Evolutionary conservation across 2,888 invertebrate genomes (phyloP).

Genomic region (Cantharis lateralis): DNA sequence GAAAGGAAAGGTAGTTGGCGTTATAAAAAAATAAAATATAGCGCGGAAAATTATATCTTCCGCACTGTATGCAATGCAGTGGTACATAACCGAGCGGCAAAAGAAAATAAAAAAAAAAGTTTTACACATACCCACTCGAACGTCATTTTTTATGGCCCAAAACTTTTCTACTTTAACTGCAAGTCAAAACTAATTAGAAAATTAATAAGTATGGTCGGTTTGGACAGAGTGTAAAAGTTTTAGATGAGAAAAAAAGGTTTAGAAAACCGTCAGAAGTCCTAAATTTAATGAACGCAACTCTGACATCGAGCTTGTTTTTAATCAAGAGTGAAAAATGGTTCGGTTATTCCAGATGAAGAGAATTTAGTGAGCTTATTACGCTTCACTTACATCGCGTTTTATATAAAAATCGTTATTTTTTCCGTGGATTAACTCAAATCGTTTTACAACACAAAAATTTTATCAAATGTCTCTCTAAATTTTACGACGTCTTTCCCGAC

Average conservation of each 20-base stretch:
- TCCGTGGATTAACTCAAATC: constrained; percentile 10
- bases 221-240: constrained; percentile 9
- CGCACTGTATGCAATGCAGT: constrained; percentile 1
- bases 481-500: neutral
- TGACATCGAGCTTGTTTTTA: constrained; percentile 42
- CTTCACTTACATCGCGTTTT: constrained; percentile 38
- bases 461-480: neutral
- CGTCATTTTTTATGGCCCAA: neutral
- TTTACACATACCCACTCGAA: neutral
- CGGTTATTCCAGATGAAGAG: constrained; percentile 43
- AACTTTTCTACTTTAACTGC: constrained; percentile 26
- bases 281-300: constrained; percentile 41
- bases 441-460: constrained; percentile 7
- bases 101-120: neutral
- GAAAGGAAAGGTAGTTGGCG: constrained; percentile 7
- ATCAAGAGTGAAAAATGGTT: constrained; percentile 44
- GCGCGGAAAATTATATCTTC: constrained; percentile 15
- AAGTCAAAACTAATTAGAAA: constrained; percentile 31
- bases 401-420: constrained; percentile 46
- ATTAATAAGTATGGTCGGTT: constrained; percentile 24
- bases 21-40: constrained; percentile 18
- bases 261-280: constrained; percentile 12
- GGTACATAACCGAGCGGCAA: neutral
- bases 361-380: constrained; percentile 36
- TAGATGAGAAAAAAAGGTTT: neutral